A percentile compares a stretch with the other conserved stretches of the same genome.
These are phyloP conservation scores for Salvelinus fontinalis DNA, from an alignment of 2,113 vertebrate genomes.

Conservation along the genomic window DNA sequence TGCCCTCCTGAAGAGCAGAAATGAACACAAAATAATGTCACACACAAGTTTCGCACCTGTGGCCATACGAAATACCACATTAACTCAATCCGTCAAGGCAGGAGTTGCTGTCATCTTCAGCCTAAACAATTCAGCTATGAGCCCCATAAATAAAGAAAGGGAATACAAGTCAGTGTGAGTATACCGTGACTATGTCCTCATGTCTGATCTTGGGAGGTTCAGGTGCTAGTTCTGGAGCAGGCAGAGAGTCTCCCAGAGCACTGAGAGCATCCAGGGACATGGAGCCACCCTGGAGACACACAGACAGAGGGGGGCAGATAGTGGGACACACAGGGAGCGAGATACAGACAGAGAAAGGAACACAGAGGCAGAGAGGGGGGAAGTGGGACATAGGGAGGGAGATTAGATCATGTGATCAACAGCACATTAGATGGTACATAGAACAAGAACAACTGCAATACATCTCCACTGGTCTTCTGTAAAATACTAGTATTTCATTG, in stretches of 20 bases:
- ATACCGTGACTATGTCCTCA: conserved; percentile 62
- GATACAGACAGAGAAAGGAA: neutral
- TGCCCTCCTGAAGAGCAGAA: conserved; percentile 52
- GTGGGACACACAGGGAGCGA: no score
- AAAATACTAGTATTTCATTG: no score
- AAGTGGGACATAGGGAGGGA: neutral
- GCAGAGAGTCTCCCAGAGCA: conserved; percentile 54
- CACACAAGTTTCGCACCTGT: no score
- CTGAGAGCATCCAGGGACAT: conserved; percentile 61
- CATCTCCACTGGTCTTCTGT: neutral
- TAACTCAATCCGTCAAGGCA: no score
- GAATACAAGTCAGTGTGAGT: neutral
- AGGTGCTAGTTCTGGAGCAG: conserved; percentile 46
- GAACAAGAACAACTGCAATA: neutral
- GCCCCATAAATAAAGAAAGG: neutral
- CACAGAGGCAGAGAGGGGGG: neutral
- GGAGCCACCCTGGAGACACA: conserved; percentile 33
- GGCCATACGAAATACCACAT: no score
- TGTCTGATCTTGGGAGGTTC: conserved; percentile 60
- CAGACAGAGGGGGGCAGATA: neutral
- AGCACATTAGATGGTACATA: neutral
- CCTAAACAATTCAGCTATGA: no score
- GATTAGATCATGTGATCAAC: neutral
- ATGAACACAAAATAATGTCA: no score
- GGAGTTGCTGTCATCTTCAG: no score